Base-by-base conservation (phyloP, 2,113 vertebrate genomes). In the Cyanistes caeruleus region DNA sequence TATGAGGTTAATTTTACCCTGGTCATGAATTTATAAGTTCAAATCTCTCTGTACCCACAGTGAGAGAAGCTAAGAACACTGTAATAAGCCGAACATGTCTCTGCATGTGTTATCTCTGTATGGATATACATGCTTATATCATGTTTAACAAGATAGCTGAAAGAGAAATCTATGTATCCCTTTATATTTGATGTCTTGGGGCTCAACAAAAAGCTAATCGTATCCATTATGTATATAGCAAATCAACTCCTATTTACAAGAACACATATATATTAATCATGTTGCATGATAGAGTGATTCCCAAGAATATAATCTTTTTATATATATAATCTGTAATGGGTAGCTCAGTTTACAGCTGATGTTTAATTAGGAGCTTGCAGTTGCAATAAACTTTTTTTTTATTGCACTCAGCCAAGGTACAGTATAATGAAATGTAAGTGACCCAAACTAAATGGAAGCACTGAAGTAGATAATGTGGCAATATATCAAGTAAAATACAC, bases 331-430 rank as follows among this genome's bases (percentile, higher is more conserved):
- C 86, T 84, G 76, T 95, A 94, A 95, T 93, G 90, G 91, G 87
- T 94, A 97, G 77, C 89, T 96, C 93, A 92, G 94, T 97, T 95
- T 97, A 92, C 95, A 94, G 87, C 86, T 96, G 94, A 93, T 96
- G 91, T 97, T 97, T 97, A 97, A 97, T 96, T 96, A 97, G 93
- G 77, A 97, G 80, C 84, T 96, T 95, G 87, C 93, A 94, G 91
- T 96, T 95, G 94, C 83, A 95, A 95, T 96, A 96, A 97, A 96
- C 93, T 95, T 93, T 94, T 95, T 95, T 95, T 96, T 91, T 85
- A 95, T 73, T 95, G 51, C 60, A 72, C 79, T 97, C 95, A 91
- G 68, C 73, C 78, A 97, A 95, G 96, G 59, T 93, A 95, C 49
- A 95, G 28, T 72, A 84, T 83, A 97, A 97, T 92, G 90, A 97